Evolutionary conservation across 2,113 vertebrate species (phyloP).

Genomic region (Trogon surrucura): DNA sequence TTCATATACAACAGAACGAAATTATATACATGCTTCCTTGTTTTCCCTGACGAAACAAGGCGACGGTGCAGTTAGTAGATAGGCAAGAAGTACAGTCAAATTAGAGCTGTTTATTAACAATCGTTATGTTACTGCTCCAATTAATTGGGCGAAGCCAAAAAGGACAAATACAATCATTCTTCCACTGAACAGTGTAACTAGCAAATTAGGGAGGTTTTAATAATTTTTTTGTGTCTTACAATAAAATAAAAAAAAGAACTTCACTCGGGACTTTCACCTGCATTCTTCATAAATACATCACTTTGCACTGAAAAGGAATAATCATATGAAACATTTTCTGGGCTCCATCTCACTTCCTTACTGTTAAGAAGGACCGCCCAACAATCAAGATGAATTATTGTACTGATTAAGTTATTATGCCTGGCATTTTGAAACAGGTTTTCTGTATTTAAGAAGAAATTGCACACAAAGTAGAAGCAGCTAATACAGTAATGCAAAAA

Average conservation of each 20-base stretch:
- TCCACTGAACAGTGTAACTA: slow-evolving; percentile 58
- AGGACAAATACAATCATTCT: slow-evolving; percentile 73
- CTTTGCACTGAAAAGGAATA: not conserved
- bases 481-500: slow-evolving; percentile 76
- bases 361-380: not conserved
- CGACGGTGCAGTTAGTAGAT: slow-evolving; percentile 16
- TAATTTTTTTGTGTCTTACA: not conserved
- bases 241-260: not conserved
- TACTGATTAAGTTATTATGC: slow-evolving; percentile 48
- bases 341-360: not conserved
- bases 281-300: not conserved
- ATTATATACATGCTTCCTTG: slow-evolving; percentile 44
- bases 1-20: slow-evolving; percentile 64
- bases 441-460: slow-evolving; percentile 75
- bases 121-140: slow-evolving; percentile 59
- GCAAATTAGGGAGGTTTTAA: slow-evolving; percentile 35
- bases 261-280: not conserved
- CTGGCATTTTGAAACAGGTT: slow-evolving; percentile 69
- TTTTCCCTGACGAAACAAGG: slow-evolving; percentile 69
- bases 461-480: slow-evolving; percentile 69
- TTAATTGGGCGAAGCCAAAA: slow-evolving; percentile 72
- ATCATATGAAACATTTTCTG: slow-evolving; percentile 22
- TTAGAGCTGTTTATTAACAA: slow-evolving; percentile 50
- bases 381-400: slow-evolving; percentile 31
- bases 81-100: slow-evolving; percentile 53